A percentile compares a stretch with the other conserved stretches of the same genome.
Conservation (phyloP, 2,797 vertebrate species). For the Hoplostethus atlanticus region DNA sequence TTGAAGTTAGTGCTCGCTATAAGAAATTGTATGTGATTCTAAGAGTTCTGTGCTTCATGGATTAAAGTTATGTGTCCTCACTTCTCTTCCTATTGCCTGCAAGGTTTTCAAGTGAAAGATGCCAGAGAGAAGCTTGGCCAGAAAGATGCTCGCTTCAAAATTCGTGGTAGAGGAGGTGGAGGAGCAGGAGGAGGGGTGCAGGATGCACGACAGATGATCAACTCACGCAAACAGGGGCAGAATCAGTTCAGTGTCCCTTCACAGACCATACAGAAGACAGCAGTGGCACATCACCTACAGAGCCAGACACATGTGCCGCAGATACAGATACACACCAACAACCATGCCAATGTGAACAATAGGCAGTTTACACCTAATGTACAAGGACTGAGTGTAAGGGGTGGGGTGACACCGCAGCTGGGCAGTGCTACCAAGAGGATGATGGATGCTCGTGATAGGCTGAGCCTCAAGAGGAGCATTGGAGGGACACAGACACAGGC, state of each 20-base stretch:
- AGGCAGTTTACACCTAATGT: conserved; percentile 70
- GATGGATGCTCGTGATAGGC: conserved; percentile 93
- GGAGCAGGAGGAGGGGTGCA: conserved; percentile 79
- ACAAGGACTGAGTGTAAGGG: conserved; percentile 72
- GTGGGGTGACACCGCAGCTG: conserved; percentile 58
- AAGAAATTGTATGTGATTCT: neutral
- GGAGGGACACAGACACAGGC: conserved; percentile 81
- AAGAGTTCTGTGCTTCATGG: neutral
- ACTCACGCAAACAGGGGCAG: conserved; percentile 91
- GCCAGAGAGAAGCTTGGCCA: conserved; percentile 93
- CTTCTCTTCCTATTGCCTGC: neutral
- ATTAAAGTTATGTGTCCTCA: neutral
- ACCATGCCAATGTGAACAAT: conserved; percentile 46
- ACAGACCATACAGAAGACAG: conserved; percentile 51
- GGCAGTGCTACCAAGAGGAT: conserved; percentile 86
- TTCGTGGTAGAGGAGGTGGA: conserved; percentile 88
- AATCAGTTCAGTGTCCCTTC: conserved; percentile 53
- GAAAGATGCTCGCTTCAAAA: conserved; percentile 93
- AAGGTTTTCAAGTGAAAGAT: conserved; percentile 90
- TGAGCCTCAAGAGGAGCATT: conserved; percentile 92
- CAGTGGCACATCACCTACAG: conserved; percentile 63
- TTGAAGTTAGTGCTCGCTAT: neutral
- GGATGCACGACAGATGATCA: conserved; percentile 96
- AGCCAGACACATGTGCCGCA: conserved; percentile 72
- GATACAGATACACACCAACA: conserved; percentile 79